Evolutionary conservation across 2,888 invertebrate species (phyloP), one percentile per base, ranked within the genome.

Genomic region (Athetis lepigone): DNA sequence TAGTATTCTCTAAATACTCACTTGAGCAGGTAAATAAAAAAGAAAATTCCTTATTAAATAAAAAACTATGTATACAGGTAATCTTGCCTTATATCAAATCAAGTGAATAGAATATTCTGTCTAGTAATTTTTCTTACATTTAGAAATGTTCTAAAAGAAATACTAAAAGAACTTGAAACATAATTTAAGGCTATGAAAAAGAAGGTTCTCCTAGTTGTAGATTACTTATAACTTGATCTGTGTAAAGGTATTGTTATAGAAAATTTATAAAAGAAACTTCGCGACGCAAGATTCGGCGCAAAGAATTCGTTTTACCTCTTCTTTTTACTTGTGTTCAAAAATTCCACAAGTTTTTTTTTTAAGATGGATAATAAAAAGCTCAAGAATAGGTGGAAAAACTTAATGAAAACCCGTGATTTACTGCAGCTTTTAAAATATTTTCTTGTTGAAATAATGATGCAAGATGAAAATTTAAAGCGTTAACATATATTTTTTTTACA

Each of bases 281-380:
- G 46, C 60, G 27, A 49, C 49, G 39, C 36, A 18, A 64, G 60
- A 59, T 23, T 42, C 60, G 27, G 46, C 49, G 39, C 36, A 18
- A 64, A 62, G 61, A 68, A 75, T 64, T 56, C 47, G 36, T 58
- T 63, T 59, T 19, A 23, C 9, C 19, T 47, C 52, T 51, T 39
- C 62, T 64, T 70, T 62, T 54, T 67, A 43, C 36, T 37, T 63
- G 39, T 47, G 64, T 70, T 70, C 50, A 42, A 59, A 77, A 75
- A 64, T 75, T 78, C 60, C 63, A 37, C 45, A 59, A 47, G 37
- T 54, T 50, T 74, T 75, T 74, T 75, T 77, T 60, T 29, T 63
- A 66, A 56, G 43, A 40, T 56, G 23, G 21, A 56, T 46, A 63
- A 46, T 50, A 67, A 67, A 78, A 64, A 46, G 11, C 36, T 46